phyloP scores from a whole-genome alignment of 2,888 invertebrate species.

The Pandemis heparana region DNA sequence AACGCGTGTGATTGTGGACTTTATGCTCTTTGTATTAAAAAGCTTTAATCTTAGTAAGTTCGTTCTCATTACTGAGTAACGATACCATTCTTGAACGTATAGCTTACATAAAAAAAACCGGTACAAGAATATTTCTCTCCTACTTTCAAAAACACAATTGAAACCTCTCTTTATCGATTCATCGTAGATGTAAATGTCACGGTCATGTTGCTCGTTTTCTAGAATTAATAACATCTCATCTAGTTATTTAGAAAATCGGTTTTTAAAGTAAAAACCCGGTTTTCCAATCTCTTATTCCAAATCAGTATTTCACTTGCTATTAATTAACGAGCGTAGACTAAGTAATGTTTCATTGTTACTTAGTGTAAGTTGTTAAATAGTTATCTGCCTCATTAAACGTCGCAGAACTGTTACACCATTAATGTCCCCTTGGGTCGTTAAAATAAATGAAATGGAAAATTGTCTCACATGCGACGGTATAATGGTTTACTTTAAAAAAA shows the following conservation, averaged over 20 bases:
- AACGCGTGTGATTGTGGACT: conserved; percentile 4
- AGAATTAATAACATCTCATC: too few species aligned
- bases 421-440: conserved; percentile 27
- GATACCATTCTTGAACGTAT: neutral
- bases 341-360: conserved; percentile 12
- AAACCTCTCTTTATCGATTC: too few species aligned
- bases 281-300: neutral
- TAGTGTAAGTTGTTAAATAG: conserved; percentile 31
- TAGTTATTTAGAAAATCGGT: neutral
- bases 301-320: neutral
- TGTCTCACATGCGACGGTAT: conserved; percentile 29
- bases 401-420: conserved; percentile 17
- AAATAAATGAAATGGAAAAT: conserved; percentile 40
- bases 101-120: too few species aligned
- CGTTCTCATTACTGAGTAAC: neutral
- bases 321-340: neutral
- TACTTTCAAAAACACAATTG: too few species aligned
- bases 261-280: neutral
- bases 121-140: too few species aligned
- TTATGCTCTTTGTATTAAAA: neutral
- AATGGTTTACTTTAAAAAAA: conserved; percentile 3
- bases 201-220: too few species aligned
- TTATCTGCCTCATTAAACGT: conserved; percentile 32
- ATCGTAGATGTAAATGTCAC: too few species aligned
- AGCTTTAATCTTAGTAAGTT: neutral